phyloP scores from a whole-genome alignment of 2,797 vertebrate genomes.

The Chaenodraco wilsoni region DNA sequence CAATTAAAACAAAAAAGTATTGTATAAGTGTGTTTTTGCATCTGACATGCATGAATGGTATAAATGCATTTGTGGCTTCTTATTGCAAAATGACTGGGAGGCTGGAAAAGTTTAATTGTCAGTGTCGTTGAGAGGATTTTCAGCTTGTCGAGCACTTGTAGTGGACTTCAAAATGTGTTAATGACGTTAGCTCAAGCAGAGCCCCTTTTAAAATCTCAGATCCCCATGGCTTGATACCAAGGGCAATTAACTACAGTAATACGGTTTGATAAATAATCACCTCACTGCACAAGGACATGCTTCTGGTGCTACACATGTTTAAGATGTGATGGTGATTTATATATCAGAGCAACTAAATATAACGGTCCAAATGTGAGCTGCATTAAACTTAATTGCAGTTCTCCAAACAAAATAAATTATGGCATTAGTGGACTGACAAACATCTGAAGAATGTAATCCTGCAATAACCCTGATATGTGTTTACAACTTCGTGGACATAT shows the following conservation, averaged over 20 bases:
- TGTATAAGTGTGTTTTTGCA: conserved; percentile 17
- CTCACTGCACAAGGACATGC: conserved; percentile 20
- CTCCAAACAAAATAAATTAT: not conserved
- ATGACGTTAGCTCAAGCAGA: conserved; percentile 36
- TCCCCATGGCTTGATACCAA: conserved; percentile 20
- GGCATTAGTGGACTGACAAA: conserved; percentile 23
- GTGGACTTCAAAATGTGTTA: conserved; percentile 54
- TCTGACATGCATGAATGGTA: conserved; percentile 13
- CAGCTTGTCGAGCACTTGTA: conserved; percentile 28
- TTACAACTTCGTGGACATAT: conserved; percentile 19
- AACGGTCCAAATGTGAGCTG: conserved; percentile 1
- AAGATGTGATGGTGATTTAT: conserved; percentile 2
- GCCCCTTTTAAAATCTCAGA: conserved; percentile 23
- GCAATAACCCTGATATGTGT: conserved; percentile 20
- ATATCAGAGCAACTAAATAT: conserved; percentile 8
- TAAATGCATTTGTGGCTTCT: conserved; percentile 17
- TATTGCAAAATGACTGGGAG: conserved; percentile 26
- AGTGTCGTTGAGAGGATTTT: conserved; percentile 33
- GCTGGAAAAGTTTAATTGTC: conserved; percentile 13
- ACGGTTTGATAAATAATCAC: conserved; percentile 53
- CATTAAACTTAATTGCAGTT: conserved; percentile 8
- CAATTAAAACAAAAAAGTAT: not conserved
- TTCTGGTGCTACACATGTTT: conserved; percentile 15
- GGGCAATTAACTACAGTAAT: conserved; percentile 11
- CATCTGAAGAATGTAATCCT: conserved; percentile 32